Conservation (phyloP, 2,888 invertebrate species). For the Nomada lathburiana region DNA sequence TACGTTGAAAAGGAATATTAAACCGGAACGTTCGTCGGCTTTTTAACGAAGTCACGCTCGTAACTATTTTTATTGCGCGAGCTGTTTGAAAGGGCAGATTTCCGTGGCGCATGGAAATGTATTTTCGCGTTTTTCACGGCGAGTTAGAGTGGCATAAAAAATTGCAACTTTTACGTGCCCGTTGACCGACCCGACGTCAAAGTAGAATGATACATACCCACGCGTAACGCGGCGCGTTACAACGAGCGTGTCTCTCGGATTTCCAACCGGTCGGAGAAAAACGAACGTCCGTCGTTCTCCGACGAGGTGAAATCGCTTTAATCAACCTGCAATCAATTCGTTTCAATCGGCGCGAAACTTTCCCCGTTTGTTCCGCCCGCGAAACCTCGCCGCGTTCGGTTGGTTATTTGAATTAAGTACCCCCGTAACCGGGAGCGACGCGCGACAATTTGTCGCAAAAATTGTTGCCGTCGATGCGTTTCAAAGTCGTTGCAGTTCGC, state of each 20-base stretch:
- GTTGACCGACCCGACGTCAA: not conserved
- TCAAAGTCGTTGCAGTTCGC: no score
- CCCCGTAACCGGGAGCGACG: no score
- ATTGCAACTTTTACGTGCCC: slow-evolving; percentile 9
- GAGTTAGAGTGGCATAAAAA: slow-evolving; percentile 5
- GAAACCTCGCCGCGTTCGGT: not conserved
- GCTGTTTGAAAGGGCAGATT: slow-evolving; percentile 17
- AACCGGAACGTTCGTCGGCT: not conserved
- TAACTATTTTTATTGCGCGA: slow-evolving; percentile 29
- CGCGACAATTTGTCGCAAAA: no score
- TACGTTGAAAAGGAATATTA: slow-evolving; percentile 27
- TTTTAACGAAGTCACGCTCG: slow-evolving; percentile 33
- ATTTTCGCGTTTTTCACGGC: slow-evolving; percentile 20
- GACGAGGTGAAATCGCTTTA: not conserved
- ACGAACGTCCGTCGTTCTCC: not conserved
- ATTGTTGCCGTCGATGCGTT: no score
- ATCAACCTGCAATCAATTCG: not conserved
- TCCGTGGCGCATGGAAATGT: slow-evolving; percentile 15
- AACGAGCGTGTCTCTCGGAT: not conserved
- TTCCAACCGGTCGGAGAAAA: not conserved
- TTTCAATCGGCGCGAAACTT: not conserved
- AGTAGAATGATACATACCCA: not conserved
- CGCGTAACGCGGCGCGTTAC: not conserved
- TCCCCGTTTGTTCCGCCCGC: not conserved
- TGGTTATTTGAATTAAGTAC: not conserved